A percentile compares a stretch with the other conserved stretches of the same genome.
Evolutionary conservation across 2,888 invertebrate genomes (phyloP).

Genomic region (Sceliomorpha sp.): DNA sequence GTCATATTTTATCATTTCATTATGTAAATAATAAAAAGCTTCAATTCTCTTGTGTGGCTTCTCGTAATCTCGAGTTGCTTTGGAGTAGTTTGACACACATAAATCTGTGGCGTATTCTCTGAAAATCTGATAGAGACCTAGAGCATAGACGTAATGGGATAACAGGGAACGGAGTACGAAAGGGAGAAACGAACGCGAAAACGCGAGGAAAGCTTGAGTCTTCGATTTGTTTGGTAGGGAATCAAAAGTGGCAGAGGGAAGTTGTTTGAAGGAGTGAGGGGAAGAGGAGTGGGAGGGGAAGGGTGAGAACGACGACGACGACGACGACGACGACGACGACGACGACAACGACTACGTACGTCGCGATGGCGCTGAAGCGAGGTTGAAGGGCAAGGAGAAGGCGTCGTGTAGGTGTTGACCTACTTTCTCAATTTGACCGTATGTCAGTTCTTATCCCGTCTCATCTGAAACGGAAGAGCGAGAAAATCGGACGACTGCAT

Average conservation of each 20-base stretch:
- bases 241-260: conserved; percentile 38
- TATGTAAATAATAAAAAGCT: too few species aligned
- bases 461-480: conserved; percentile 51
- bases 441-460: conserved; percentile 61
- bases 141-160: conserved; percentile 31
- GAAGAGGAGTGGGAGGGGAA: conserved; percentile 44
- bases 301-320: too few species aligned
- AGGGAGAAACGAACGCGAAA: conserved; percentile 29
- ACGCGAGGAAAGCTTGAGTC: conserved; percentile 48
- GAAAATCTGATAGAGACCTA: conserved; percentile 18
- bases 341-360: conserved; percentile 38
- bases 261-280: too few species aligned
- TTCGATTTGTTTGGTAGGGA: conserved; percentile 44
- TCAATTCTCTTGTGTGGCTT: conserved; percentile 3
- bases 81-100: conserved; percentile 4
- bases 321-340: too few species aligned
- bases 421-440: conserved; percentile 72
- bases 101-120: background rate
- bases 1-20: too few species aligned
- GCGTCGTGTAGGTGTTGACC: conserved; percentile 66
- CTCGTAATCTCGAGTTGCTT: conserved; percentile 3
- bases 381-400: conserved; percentile 52
- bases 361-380: conserved; percentile 35
- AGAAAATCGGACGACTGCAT: conserved; percentile 32
- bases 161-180: conserved; percentile 29